Base-by-base conservation (phyloP, 2,113 vertebrate species). In the Sorex fumeus region DNA sequence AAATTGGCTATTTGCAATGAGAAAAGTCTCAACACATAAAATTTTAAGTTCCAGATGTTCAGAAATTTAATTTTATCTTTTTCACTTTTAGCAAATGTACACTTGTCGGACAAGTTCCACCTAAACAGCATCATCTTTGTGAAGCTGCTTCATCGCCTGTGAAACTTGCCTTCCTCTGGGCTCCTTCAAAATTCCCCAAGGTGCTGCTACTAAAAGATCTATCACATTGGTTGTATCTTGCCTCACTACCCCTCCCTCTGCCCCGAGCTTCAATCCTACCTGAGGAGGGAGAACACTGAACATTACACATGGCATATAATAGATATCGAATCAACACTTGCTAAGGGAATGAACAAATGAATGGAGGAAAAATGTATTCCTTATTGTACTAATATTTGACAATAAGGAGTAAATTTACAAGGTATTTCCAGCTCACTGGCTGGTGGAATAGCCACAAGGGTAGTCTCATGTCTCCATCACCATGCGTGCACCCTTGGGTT, bases 1-100 rank as follows among this genome's bases (percentile, higher is more conserved):
- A 40, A 40, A 69, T 86, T 50, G 72, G 12, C 53, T 84, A 67
- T 53, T 62, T 69, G 30, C 76, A 32, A 88, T 84, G 67, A 79
- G 7, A 62, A 79, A 74, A 32, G 3, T 6, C 32, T 82, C 19
- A 15, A 43, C 28, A 75, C 8, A n/a, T 15, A 64, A 40, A 71
- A 57, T 7, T 13, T 82, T 88, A 90, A 43, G 47, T 70, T 87
- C 16, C 28, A 45, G 34, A 34, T 72, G 76, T 53, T 86, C 50
- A 45, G 34, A 78, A 47, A 50, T 66, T 72, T n/a, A 57, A 4
- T 72, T 71, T 83, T 13, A 27, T 45, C 11, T 76, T 60, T 60
- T 83, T 40, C 40, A 40, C 28, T 62, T 11, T 91, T 57, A 12
- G 13, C 45, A 83, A 67, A 70, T 66, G 4, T 66, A 40, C 1